Percentiles rank a stretch among this genome's conserved stretches.
These are phyloP conservation scores for Pollachius pollachius DNA, from an alignment of 2,113 vertebrate species.

Conservation along the genomic window DNA sequence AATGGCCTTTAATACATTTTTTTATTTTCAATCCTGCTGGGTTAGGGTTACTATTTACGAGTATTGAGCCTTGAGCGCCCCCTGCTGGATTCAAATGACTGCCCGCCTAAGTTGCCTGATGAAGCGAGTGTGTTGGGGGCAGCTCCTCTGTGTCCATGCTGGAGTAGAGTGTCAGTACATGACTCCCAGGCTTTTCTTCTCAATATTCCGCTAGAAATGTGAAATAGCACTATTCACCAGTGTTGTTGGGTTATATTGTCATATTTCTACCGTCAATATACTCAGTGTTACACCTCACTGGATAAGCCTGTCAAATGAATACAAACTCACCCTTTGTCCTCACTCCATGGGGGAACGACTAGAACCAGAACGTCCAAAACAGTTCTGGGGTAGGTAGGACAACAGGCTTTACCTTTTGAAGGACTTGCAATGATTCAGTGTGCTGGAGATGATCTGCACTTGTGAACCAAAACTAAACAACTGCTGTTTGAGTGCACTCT, in stretches of 20 bases:
- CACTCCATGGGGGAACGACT: background rate
- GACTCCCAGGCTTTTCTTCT: constrained; percentile 32
- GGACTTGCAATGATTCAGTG: too few relatives aligned
- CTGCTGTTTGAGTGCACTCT: background rate
- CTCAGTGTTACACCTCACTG: constrained; percentile 22
- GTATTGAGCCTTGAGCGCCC: constrained; percentile 20
- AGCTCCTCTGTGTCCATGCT: constrained; percentile 23
- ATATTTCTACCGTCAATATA: constrained; percentile 47
- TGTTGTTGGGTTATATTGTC: background rate
- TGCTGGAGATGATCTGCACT: background rate
- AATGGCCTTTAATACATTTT: too few relatives aligned
- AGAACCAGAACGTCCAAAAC: too few relatives aligned
- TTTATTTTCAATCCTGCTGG: too few relatives aligned
- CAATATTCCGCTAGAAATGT: constrained; percentile 48
- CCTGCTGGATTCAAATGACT: constrained; percentile 42
- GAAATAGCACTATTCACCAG: constrained; percentile 8
- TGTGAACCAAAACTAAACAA: background rate
- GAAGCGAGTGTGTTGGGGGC: constrained; percentile 29
- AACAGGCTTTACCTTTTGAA: too few relatives aligned
- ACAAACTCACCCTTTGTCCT: background rate
- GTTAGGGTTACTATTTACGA: too few relatives aligned
- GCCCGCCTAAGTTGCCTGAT: constrained; percentile 18
- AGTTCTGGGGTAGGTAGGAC: too few relatives aligned
- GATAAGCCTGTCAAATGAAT: constrained; percentile 38
- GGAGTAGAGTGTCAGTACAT: constrained; percentile 33